These are phyloP conservation scores for Budorcas taxicolor DNA, from an alignment of 2,113 vertebrate species.

Conservation along the genomic window DNA sequence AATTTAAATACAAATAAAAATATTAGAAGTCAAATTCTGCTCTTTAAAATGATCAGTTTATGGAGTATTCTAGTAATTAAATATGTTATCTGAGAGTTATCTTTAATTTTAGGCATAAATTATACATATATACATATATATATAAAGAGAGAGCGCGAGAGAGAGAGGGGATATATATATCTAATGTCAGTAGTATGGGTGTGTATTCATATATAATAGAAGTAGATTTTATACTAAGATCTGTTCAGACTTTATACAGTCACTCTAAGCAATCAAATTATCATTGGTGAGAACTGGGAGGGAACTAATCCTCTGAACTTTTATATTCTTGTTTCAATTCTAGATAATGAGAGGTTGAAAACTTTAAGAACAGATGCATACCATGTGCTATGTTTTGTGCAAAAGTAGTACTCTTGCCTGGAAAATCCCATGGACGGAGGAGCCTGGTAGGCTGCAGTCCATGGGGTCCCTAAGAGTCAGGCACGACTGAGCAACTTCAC, in stretches of 20 bases:
- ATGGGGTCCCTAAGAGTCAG: too few species aligned
- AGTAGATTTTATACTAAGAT: background rate
- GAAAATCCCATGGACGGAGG: too few species aligned
- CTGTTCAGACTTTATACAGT: background rate
- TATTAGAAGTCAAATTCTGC: background rate
- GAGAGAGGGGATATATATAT: background rate
- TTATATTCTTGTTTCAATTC: constrained; percentile 34
- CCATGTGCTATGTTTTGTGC: background rate
- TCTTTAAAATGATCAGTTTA: background rate
- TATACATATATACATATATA: background rate
- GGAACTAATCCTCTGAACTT: background rate
- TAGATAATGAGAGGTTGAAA: background rate
- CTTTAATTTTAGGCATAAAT: background rate
- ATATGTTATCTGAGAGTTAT: background rate
- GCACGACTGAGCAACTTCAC: too few species aligned
- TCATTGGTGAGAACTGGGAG: background rate
- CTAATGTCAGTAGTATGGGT: background rate
- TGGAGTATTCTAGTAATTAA: background rate
- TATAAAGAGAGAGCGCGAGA: fast-evolving
- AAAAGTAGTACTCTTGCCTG: background rate
- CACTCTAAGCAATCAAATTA: background rate
- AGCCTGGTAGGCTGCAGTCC: too few species aligned
- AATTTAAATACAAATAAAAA: background rate
- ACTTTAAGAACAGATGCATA: background rate
- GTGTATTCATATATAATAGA: background rate